phyloP scores from a whole-genome alignment of 2,797 vertebrate genomes.

The Onychomys torridus region DNA sequence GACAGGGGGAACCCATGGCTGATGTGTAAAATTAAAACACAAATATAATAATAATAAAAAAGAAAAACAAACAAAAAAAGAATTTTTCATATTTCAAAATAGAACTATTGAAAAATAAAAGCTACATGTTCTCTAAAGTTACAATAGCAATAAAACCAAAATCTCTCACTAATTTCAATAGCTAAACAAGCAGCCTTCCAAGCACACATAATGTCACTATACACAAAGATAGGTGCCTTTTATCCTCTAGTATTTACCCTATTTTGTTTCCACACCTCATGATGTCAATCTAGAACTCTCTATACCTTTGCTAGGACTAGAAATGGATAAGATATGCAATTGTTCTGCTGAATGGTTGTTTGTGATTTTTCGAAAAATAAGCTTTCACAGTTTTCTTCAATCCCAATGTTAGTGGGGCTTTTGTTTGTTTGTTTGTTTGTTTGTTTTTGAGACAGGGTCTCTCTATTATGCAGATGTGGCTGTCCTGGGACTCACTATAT shows the following conservation, averaged over 20 bases:
- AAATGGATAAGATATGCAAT: rapidly evolving
- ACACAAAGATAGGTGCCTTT: not conserved
- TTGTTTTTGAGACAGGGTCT: not conserved
- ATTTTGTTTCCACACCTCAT: not conserved
- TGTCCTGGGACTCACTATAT: not conserved
- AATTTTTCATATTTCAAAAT: slow-evolving; percentile 24
- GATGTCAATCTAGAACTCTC: rapidly evolving
- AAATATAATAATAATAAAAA: too few relatives aligned
- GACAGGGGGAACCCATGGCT: too few relatives aligned
- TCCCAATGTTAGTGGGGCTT: not conserved
- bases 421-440: not conserved
- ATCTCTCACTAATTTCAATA: not conserved
- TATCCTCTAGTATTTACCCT: not conserved
- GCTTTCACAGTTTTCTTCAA: not conserved
- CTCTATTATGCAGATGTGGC: not conserved
- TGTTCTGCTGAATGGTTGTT: not conserved
- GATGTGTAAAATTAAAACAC: too few relatives aligned
- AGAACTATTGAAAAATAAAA: slow-evolving; percentile 25
- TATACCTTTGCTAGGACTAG: not conserved
- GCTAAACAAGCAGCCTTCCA: not conserved
- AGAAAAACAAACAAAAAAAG: too few relatives aligned
- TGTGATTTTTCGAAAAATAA: not conserved
- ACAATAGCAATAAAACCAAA: not conserved
- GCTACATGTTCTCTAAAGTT: not conserved
- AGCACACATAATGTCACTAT: not conserved